Evolutionary conservation across 1,140 invertebrate genomes (phyloP).

Genomic region (Halesus radiatus): DNA sequence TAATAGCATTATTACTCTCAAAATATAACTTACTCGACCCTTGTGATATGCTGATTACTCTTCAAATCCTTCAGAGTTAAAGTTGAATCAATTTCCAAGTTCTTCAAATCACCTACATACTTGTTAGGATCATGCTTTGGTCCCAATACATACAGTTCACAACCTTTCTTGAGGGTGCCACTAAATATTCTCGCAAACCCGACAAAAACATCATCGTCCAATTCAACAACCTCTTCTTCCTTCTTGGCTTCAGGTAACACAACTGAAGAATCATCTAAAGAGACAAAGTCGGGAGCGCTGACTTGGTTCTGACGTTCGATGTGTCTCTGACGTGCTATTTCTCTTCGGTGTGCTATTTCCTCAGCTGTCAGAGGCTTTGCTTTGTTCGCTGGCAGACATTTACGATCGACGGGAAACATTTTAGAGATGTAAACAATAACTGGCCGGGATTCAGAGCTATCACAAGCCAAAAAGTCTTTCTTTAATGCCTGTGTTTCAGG

Average conservation of each 20-base stretch:
- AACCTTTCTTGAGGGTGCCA: constrained; percentile 85
- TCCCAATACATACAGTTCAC: constrained; percentile 86
- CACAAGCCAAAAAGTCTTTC: constrained; percentile 82
- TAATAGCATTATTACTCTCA: too few species aligned
- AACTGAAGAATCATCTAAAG: constrained; percentile 63
- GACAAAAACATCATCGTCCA: constrained; percentile 82
- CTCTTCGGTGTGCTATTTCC: constrained; percentile 81
- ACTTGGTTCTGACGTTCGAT: constrained; percentile 69
- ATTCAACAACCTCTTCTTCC: constrained; percentile 63
- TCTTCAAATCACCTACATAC: constrained; percentile 64
- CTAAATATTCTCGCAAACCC: constrained; percentile 96
- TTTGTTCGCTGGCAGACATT: constrained; percentile 79
- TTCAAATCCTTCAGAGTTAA: constrained; percentile 78
- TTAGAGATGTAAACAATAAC: constrained; percentile 95
- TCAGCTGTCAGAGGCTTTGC: constrained; percentile 80
- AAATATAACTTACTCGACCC: constrained; percentile 64
- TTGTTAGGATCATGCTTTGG: constrained; percentile 91
- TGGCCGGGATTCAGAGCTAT: constrained; percentile 76
- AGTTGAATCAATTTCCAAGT: constrained; percentile 68
- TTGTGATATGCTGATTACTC: constrained; percentile 72
- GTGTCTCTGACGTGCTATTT: constrained; percentile 77
- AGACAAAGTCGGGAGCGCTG: constrained; percentile 69
- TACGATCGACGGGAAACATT: constrained; percentile 89
- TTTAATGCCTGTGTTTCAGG: constrained; percentile 81
- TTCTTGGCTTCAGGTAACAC: constrained; percentile 61